Evolutionary conservation across 23 tunicate genomes (phyloP).

Genomic region (Diplosoma virens): DNA sequence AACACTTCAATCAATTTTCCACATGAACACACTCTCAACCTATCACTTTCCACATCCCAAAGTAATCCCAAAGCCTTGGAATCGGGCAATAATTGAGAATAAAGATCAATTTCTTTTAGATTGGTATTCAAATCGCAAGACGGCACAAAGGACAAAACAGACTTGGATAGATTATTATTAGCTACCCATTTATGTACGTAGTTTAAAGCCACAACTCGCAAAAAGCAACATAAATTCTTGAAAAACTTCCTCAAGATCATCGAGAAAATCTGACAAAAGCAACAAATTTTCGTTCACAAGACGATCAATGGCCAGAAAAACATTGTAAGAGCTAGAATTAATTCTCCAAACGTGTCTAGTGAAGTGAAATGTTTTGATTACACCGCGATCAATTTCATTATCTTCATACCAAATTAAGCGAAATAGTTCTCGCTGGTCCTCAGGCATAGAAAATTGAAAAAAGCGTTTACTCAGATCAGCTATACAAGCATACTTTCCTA

Average conservation of each 20-base stretch:
- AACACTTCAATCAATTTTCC: not conserved
- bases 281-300: not conserved
- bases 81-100: not conserved
- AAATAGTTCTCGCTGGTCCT: not conserved
- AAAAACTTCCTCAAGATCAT: not conserved
- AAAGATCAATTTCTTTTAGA: not conserved
- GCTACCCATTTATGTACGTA: conserved; percentile 1
- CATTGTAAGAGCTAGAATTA: not conserved
- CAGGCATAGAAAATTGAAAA: conserved; percentile 7
- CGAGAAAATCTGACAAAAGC: not conserved
- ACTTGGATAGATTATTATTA: not conserved
- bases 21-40: not conserved
- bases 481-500: conserved; percentile 8
- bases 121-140: not conserved
- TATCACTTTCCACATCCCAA: conserved; percentile 10
- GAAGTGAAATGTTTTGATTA: not conserved
- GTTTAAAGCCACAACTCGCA: conserved; percentile 6
- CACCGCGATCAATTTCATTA: not conserved
- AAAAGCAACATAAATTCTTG: not conserved
- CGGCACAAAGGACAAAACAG: not conserved
- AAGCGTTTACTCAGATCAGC: conserved; percentile 19
- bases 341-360: conserved; percentile 23
- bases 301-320: not conserved
- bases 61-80: conserved; percentile 2
- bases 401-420: not conserved